Percentiles rank a stretch among this genome's conserved stretches.
Conservation (phyloP, 2,113 vertebrate genomes). For the Paraplagusia blochii region DNA sequence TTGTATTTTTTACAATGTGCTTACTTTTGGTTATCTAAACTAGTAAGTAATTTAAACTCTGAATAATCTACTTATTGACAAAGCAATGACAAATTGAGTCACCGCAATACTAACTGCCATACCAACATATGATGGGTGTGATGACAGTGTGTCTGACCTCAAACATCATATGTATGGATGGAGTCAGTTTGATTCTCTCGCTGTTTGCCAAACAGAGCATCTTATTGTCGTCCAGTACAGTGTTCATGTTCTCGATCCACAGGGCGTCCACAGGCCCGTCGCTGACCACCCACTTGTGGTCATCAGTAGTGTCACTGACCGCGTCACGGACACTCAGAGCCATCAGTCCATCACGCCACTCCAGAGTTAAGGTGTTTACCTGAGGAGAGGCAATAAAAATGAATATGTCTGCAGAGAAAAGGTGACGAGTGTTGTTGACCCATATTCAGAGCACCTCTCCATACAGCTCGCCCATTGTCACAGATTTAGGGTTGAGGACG, state of each 20-base stretch:
- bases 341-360: slow-evolving; percentile 90
- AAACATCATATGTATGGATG: slow-evolving; percentile 87
- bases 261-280: slow-evolving; percentile 88
- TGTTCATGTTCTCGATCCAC: slow-evolving; percentile 95
- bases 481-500: slow-evolving; percentile 87
- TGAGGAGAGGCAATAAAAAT: slow-evolving; percentile 2
- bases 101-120: too few species aligned
- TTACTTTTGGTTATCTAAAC: too few species aligned
- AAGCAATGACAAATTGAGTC: too few species aligned
- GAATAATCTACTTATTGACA: too few species aligned
- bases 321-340: slow-evolving; percentile 82
- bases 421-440: not conserved
- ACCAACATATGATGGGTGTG: too few species aligned
- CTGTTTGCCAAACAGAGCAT: slow-evolving; percentile 90
- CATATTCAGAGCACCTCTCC: slow-evolving; percentile 70
- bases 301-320: slow-evolving; percentile 74
- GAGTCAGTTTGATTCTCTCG: slow-evolving; percentile 86
- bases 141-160: slow-evolving; percentile 71
- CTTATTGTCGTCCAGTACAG: slow-evolving; percentile 89
- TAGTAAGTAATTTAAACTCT: too few species aligned
- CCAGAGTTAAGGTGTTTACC: slow-evolving; percentile 80
- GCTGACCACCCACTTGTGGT: slow-evolving; percentile 87
- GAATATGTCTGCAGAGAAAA: not conserved
- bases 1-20: too few species aligned
- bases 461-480: slow-evolving; percentile 88